phyloP scores from a whole-genome alignment of 2,797 vertebrate species.

The Geotrypetes seraphini region DNA sequence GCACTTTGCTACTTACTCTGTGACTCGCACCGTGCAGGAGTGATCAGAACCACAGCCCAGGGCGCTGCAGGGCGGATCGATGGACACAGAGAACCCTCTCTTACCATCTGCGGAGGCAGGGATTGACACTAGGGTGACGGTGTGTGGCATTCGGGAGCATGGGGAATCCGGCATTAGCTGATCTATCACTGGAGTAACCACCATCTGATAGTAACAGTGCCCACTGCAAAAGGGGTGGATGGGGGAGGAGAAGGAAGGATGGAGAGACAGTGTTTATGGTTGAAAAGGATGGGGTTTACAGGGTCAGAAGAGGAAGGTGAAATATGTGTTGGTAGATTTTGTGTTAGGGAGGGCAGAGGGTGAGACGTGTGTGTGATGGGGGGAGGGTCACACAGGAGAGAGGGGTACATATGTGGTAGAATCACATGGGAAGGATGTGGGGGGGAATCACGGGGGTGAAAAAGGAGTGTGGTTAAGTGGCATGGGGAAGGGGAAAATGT shows the following conservation, averaged over 20 bases:
- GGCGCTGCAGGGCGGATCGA: conserved; percentile 68
- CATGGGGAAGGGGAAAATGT: no score
- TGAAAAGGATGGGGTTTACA: no score
- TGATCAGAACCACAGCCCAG: conserved; percentile 65
- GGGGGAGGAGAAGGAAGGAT: neutral
- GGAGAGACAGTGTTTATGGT: rapidly evolving
- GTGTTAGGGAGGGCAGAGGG: no score
- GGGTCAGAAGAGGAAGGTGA: neutral
- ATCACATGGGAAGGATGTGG: no score
- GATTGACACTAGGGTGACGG: conserved; percentile 90
- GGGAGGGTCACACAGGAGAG: no score
- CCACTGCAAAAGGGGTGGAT: conserved; percentile 52
- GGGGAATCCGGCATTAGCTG: conserved; percentile 76
- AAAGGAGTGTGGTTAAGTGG: no score
- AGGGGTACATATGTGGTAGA: no score
- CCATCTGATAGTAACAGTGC: conserved; percentile 88
- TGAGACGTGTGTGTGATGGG: neutral
- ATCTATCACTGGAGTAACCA: conserved; percentile 78
- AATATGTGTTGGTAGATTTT: neutral
- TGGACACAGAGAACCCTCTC: conserved; percentile 83
- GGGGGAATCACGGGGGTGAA: no score
- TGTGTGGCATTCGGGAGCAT: conserved; percentile 82
- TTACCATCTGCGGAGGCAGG: conserved; percentile 77
- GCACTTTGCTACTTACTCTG: conserved; percentile 72
- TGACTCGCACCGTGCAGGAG: conserved; percentile 76